Percentiles rank a stretch among this genome's conserved stretches.
Conservation (phyloP, 1,140 invertebrate genomes). For the Anagrus nilaparvatae region DNA sequence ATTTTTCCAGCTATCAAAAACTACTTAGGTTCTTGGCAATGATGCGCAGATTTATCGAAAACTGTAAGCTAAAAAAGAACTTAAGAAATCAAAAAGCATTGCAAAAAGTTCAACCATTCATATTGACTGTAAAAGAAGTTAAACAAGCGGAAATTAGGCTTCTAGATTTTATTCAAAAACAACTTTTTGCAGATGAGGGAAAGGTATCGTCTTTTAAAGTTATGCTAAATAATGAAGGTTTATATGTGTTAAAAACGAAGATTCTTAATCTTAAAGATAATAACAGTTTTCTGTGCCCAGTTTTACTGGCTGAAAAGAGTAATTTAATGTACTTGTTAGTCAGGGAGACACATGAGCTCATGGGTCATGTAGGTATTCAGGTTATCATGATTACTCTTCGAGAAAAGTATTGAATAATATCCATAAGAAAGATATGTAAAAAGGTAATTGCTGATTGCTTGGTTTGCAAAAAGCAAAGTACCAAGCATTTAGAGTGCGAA, state of each 20-base stretch:
- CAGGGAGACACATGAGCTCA: conserved; percentile 15
- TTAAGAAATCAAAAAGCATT: neutral
- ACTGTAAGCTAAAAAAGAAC: conserved; percentile 11
- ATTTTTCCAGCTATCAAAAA: conserved; percentile 22
- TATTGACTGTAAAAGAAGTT: conserved; percentile 16
- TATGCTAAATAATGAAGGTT: conserved; percentile 17
- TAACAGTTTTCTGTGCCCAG: conserved; percentile 15
- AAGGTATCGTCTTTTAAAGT: conserved; percentile 11
- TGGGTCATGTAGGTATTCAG: conserved; percentile 16
- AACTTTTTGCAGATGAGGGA: conserved; percentile 9
- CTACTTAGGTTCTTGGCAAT: conserved; percentile 21
- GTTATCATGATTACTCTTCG: conserved; percentile 14
- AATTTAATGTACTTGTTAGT: conserved; percentile 14
- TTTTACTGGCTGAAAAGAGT: conserved; percentile 16
- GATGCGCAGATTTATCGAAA: conserved; percentile 21
- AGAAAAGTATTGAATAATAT: conserved; percentile 16
- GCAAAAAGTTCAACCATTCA: neutral
- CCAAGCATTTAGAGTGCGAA: conserved; percentile 18
- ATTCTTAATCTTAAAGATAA: conserved; percentile 16
- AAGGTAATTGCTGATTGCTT: conserved; percentile 21
- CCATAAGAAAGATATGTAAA: conserved; percentile 15
- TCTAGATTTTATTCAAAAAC: conserved; percentile 16
- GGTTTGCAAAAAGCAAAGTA: conserved; percentile 19
- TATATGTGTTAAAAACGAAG: conserved; percentile 19
- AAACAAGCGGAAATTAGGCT: conserved; percentile 18